A percentile compares a stretch with the other conserved stretches of the same genome.
phyloP scores from a whole-genome alignment of 2,113 vertebrate species.

The Thunnus maccoyii region DNA sequence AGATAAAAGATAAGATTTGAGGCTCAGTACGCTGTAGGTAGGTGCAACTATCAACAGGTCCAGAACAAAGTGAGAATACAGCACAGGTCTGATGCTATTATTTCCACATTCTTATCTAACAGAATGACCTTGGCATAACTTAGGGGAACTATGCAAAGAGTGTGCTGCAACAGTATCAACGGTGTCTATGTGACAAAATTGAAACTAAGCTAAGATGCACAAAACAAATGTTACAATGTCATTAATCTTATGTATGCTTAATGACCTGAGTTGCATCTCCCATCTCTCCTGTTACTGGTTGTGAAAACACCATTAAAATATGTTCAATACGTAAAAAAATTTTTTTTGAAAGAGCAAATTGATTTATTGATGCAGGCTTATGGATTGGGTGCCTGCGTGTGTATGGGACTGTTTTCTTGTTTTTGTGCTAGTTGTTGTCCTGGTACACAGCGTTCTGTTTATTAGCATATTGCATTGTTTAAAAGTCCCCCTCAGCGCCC shows the following conservation, averaged over 20 bases:
- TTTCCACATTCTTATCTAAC: slow-evolving; percentile 33
- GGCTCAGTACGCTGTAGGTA: slow-evolving; percentile 26
- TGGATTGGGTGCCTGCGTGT: not conserved
- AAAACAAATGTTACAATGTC: not conserved
- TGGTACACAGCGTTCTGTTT: slow-evolving; percentile 49
- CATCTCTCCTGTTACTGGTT: not conserved
- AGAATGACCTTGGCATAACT: slow-evolving; percentile 49
- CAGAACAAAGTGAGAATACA: slow-evolving; percentile 37
- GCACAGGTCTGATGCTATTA: slow-evolving; percentile 16
- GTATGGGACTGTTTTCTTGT: not conserved
- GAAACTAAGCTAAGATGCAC: not conserved
- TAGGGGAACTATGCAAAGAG: slow-evolving; percentile 23
- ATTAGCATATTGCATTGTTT: slow-evolving; percentile 72
- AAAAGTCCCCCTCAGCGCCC: slow-evolving; percentile 48
- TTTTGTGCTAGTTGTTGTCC: slow-evolving; percentile 44
- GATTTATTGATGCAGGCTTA: slow-evolving; percentile 12
- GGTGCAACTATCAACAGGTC: slow-evolving; percentile 57
- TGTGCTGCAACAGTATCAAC: not conserved
- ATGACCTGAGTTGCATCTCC: not conserved
- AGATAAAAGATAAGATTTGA: not conserved
- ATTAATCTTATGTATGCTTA: not conserved
- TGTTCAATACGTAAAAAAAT: not conserved
- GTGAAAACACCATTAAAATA: not conserved
- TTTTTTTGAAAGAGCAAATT: not conserved
- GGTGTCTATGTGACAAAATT: too few species aligned